Conservation (phyloP, 2,888 invertebrate species). For the Drosophila phalerata region DNA sequence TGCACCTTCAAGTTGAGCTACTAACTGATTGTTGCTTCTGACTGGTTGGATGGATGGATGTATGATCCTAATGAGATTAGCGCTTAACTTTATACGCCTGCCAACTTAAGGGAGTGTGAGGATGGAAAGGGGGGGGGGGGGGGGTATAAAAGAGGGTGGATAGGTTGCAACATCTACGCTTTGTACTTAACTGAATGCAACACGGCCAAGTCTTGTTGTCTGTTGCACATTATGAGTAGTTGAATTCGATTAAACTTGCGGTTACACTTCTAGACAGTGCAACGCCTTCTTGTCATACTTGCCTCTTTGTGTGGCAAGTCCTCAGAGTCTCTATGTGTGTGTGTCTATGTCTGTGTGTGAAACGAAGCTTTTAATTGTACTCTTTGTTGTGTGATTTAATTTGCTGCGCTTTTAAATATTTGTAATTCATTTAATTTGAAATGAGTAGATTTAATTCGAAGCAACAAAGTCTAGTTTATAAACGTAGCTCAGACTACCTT, state of each 20-base stretch:
- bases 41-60: slow-evolving; percentile 18
- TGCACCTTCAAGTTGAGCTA: slow-evolving; percentile 46
- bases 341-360: slow-evolving; percentile 11
- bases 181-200: slow-evolving; percentile 19
- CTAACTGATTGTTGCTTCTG: slow-evolving; percentile 42
- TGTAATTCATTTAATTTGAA: slow-evolving; percentile 76
- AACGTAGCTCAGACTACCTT: not conserved
- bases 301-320: slow-evolving; percentile 18
- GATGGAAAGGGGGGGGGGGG: too few species aligned
- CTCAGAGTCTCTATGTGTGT: slow-evolving; percentile 10
- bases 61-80: slow-evolving; percentile 83
- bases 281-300: slow-evolving; percentile 40
- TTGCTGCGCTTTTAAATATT: slow-evolving; percentile 70
- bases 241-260: slow-evolving; percentile 84
- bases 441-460: slow-evolving; percentile 63
- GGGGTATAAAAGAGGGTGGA: too few species aligned
- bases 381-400: slow-evolving; percentile 79
- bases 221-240: slow-evolving; percentile 83
- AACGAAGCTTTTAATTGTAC: slow-evolving; percentile 59
- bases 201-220: slow-evolving; percentile 64
- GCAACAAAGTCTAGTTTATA: slow-evolving; percentile 20
- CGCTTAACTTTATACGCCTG: slow-evolving; percentile 80
- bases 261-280: slow-evolving; percentile 55
- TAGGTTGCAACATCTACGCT: not conserved
- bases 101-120: not conserved